Evolutionary conservation across 2,888 invertebrate species (phyloP).

Genomic region (Eilema sororculum): DNA sequence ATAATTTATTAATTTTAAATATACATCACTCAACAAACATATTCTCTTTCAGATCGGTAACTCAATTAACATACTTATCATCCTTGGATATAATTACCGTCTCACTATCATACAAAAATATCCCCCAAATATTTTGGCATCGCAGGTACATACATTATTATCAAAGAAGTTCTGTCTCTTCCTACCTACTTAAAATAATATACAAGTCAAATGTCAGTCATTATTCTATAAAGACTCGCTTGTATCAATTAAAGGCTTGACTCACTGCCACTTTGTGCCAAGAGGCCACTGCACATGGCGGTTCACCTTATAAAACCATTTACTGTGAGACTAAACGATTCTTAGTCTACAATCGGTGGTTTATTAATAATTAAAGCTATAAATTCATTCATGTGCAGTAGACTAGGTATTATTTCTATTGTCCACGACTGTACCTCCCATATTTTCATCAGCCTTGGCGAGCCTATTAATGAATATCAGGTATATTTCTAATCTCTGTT

Average conservation of each 20-base stretch:
- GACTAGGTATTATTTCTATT: constrained; percentile 16
- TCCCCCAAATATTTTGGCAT: constrained; percentile 18
- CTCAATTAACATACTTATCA: constrained; percentile 32
- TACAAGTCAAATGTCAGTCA: constrained; percentile 26
- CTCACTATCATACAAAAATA: constrained; percentile 9
- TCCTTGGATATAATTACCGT: constrained; percentile 11
- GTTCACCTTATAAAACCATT: constrained; percentile 15
- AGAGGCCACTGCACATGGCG: constrained; percentile 19
- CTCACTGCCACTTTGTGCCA: constrained; percentile 14
- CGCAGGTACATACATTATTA: constrained; percentile 16
- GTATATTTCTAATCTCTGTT: not conserved
- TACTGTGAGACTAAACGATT: constrained; percentile 13
- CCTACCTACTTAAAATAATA: constrained; percentile 15
- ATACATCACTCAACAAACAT: not conserved
- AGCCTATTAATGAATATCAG: not conserved
- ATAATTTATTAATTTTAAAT: constrained; percentile 7
- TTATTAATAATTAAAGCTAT: constrained; percentile 42
- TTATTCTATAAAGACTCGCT: constrained; percentile 27
- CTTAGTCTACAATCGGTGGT: constrained; percentile 38
- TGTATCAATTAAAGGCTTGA: constrained; percentile 25
- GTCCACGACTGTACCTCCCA: not conserved
- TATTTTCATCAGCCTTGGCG: not conserved
- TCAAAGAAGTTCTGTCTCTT: not conserved
- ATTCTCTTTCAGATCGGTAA: constrained; percentile 30
- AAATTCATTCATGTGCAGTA: constrained; percentile 29